Percentiles rank a stretch among this genome's conserved stretches.
Conservation (phyloP, 2,888 invertebrate species). For the Odontothrips loti region DNA sequence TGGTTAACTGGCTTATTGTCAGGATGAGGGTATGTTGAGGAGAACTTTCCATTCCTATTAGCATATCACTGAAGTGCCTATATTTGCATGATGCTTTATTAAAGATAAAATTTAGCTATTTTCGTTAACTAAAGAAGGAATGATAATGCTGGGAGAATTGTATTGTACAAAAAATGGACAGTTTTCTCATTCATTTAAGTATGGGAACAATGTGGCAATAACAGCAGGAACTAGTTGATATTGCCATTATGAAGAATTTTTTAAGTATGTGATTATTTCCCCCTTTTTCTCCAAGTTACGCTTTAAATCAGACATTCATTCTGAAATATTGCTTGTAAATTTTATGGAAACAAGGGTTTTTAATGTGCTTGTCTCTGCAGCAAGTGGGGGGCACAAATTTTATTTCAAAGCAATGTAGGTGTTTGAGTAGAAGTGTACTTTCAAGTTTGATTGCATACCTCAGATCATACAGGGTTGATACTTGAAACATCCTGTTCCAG, state of each 20-base stretch:
- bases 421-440: background rate
- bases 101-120: background rate
- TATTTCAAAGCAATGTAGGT: background rate
- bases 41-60: too few species aligned
- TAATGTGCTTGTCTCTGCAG: background rate
- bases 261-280: too few species aligned
- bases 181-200: background rate
- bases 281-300: background rate
- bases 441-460: background rate
- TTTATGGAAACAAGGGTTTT: too few species aligned
- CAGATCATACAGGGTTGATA: background rate
- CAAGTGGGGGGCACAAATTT: background rate
- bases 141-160: too few species aligned
- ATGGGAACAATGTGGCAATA: background rate
- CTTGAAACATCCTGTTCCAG: background rate
- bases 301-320: background rate
- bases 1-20: background rate
- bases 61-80: slow-evolving; percentile 10
- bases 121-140: background rate
- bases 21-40: too few species aligned
- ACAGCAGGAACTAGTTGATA: too few species aligned
- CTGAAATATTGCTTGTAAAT: background rate
- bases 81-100: background rate
- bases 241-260: background rate
- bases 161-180: too few species aligned